Conservation (phyloP, 2,888 invertebrate species). For the Nemapogon koenigi region DNA sequence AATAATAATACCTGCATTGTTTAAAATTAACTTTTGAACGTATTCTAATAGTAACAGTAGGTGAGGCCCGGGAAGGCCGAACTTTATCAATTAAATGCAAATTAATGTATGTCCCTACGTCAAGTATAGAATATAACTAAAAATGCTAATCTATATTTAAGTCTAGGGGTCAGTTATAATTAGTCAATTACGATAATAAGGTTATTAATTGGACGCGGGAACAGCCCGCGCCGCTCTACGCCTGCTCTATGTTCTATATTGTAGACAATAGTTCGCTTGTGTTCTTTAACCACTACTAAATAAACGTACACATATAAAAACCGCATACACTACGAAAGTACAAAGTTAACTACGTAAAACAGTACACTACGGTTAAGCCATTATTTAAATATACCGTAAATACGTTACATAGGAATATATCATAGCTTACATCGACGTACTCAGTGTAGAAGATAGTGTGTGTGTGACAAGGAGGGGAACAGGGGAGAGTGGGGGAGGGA, state of each 20-base stretch:
- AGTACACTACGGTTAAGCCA: conserved; percentile 59
- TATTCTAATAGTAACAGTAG: too few relatives aligned
- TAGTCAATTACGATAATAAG: conserved; percentile 67
- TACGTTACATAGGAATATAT: too few relatives aligned
- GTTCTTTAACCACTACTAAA: conserved; percentile 41
- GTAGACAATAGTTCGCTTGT: not conserved
- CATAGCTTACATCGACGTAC: too few relatives aligned
- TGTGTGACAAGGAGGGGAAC: not conserved
- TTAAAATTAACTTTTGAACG: conserved; percentile 54
- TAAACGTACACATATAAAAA: conserved; percentile 66
- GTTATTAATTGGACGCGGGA: conserved; percentile 15
- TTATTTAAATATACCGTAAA: conserved; percentile 57
- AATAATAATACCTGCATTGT: conserved; percentile 65
- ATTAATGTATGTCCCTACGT: too few relatives aligned
- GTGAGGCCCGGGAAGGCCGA: too few relatives aligned
- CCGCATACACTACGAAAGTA: conserved; percentile 59
- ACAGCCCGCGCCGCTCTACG: not conserved
- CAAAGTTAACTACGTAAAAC: too few relatives aligned
- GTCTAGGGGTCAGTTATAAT: conserved; percentile 55
- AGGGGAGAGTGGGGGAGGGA: conserved; percentile 13
- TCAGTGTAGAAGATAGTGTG: not conserved
- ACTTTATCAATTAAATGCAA: too few relatives aligned
- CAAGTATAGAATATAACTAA: not conserved
- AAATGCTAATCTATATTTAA: conserved; percentile 50
- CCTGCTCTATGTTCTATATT: not conserved